These are phyloP conservation scores for Phaethon lepturus DNA, from an alignment of 2,113 vertebrate species.

Conservation along the genomic window DNA sequence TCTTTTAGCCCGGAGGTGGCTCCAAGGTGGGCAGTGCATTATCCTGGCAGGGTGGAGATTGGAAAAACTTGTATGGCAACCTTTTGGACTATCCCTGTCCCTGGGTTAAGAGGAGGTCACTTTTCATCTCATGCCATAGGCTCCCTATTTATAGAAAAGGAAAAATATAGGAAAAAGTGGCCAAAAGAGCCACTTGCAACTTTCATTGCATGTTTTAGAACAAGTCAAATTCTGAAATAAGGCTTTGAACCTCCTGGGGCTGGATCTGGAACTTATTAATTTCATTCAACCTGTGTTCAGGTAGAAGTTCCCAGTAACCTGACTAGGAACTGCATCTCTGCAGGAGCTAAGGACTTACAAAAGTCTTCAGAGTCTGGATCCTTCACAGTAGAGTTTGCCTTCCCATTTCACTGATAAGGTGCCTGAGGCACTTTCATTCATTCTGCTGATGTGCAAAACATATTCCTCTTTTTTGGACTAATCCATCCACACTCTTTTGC, in stretches of 20 bases:
- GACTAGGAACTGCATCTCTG: not conserved
- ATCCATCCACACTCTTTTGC: not conserved
- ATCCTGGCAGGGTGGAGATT: conserved; percentile 7
- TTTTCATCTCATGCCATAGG: not conserved
- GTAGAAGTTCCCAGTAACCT: not conserved
- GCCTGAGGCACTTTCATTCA: not conserved
- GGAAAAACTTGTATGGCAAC: conserved; percentile 16
- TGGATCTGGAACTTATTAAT: not conserved
- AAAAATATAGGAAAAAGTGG: not conserved
- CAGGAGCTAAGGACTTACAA: not conserved
- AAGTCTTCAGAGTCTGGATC: not conserved
- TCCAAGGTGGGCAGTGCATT: not conserved
- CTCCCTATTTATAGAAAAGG: not conserved
- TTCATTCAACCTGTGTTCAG: not conserved
- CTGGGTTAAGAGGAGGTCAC: not conserved
- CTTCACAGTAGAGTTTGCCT: not conserved
- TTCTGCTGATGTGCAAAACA: not conserved
- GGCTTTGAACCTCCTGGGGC: not conserved
- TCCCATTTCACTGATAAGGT: not conserved
- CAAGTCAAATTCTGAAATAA: not conserved
- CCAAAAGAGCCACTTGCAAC: not conserved
- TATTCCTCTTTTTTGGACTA: not conserved
- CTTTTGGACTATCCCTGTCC: not conserved
- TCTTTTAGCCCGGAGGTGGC: conserved; percentile 42
- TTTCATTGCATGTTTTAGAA: not conserved